phyloP scores from a whole-genome alignment of 2,113 vertebrate species.

The Syngnathoides biaculeatus region DNA sequence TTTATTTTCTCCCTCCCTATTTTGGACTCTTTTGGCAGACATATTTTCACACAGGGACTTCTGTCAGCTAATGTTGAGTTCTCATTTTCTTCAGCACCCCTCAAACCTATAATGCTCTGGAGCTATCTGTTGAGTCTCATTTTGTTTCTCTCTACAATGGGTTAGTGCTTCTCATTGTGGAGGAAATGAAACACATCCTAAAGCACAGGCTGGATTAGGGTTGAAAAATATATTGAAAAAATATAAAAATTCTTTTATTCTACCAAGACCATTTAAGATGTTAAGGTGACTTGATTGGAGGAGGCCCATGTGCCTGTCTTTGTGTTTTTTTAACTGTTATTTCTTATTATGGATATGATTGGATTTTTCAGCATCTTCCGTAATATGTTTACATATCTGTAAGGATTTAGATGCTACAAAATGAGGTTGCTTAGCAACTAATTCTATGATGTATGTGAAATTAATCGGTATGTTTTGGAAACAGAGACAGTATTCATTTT shows the following conservation, averaged over 20 bases:
- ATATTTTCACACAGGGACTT: slow-evolving; percentile 24
- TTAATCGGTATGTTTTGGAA: background rate
- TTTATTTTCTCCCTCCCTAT: background rate
- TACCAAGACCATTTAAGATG: slow-evolving; percentile 24
- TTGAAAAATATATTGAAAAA: slow-evolving; percentile 39
- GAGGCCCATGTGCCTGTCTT: background rate
- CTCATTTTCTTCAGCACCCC: slow-evolving; percentile 4
- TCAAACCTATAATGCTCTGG: slow-evolving; percentile 31
- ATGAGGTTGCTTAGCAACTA: background rate
- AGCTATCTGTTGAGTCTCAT: slow-evolving; percentile 39
- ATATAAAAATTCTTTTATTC: slow-evolving; percentile 24
- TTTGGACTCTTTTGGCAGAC: background rate
- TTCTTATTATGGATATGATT: no score
- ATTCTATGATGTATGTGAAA: background rate
- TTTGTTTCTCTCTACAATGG: slow-evolving; percentile 52
- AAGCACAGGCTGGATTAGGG: slow-evolving; percentile 28
- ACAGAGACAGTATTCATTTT: background rate
- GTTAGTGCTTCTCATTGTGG: slow-evolving; percentile 34
- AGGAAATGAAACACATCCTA: slow-evolving; percentile 67
- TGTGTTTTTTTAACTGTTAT: no score
- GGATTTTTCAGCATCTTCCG: background rate
- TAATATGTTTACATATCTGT: background rate
- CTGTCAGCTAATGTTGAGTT: slow-evolving; percentile 2
- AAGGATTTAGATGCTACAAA: background rate
- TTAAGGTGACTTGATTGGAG: slow-evolving; percentile 22